Evolutionary conservation across 92 coral and sea anemone genomes (phyloP).

Genomic region (Zoanthus solanderi): DNA sequence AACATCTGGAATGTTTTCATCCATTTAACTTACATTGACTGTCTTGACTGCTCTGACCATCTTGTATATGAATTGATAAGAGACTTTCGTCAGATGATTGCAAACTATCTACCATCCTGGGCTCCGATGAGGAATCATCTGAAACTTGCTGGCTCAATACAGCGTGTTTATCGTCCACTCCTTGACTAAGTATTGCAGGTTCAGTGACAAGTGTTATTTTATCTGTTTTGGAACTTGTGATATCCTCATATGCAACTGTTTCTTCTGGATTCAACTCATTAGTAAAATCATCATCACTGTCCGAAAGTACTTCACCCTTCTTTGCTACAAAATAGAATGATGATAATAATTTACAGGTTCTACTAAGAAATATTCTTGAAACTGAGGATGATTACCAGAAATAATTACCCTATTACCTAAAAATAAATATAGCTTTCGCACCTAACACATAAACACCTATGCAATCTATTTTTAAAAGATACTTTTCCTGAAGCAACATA

Average conservation of each 20-base stretch:
- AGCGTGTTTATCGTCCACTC: background rate
- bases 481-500: too few species aligned
- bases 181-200: slow-evolving; percentile 5
- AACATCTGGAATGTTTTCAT: too few species aligned
- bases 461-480: too few species aligned
- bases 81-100: slow-evolving; percentile 20
- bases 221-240: background rate
- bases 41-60: slow-evolving; percentile 29
- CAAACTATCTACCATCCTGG: background rate
- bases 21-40: slow-evolving; percentile 22
- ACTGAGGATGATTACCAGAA: too few species aligned
- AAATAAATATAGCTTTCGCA: too few species aligned
- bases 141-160: background rate
- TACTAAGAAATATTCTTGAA: too few species aligned
- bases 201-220: slow-evolving; percentile 37
- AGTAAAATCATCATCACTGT: slow-evolving; percentile 91
- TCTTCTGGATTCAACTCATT: slow-evolving; percentile 62
- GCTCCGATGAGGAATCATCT: background rate
- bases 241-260: background rate
- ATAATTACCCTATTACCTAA: too few species aligned
- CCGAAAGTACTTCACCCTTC: slow-evolving; percentile 60
- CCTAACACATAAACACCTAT: too few species aligned
- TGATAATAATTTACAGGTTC: background rate
- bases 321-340: slow-evolving; percentile 13
- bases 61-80: slow-evolving; percentile 10